phyloP scores from a whole-genome alignment of 1,140 invertebrate species.

The Planococcus citri region DNA sequence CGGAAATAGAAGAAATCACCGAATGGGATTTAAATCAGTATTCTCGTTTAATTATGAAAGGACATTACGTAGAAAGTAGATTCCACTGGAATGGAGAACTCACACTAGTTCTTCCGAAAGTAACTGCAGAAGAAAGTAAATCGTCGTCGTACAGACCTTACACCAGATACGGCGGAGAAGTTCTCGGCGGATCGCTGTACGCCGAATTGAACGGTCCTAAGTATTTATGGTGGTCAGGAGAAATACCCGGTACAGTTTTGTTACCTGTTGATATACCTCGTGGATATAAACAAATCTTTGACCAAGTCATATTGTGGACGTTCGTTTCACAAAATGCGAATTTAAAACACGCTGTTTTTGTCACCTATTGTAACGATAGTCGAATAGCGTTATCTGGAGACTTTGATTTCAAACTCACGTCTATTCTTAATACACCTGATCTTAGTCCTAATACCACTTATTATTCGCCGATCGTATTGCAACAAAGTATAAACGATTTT shows the following conservation, averaged over 20 bases:
- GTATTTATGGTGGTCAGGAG: constrained; percentile 3
- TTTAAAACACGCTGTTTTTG: neutral
- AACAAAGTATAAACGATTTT: neutral
- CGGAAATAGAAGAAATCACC: neutral
- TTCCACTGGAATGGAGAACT: neutral
- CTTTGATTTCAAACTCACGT: neutral
- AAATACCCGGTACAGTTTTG: neutral
- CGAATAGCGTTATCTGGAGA: neutral
- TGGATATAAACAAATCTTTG: neutral
- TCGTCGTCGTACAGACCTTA: neutral
- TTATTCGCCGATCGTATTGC: neutral
- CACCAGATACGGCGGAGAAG: neutral
- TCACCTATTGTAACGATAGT: neutral
- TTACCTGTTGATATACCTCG: neutral
- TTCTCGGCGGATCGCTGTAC: neutral
- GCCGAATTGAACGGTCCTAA: neutral
- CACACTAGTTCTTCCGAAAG: neutral
- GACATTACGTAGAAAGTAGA: neutral
- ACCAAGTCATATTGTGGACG: neutral
- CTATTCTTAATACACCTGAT: neutral
- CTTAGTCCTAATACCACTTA: neutral
- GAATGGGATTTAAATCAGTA: neutral
- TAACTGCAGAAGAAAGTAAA: neutral
- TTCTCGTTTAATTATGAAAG: neutral
- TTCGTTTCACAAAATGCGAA: too few relatives aligned